phyloP scores from a whole-genome alignment of 1,140 invertebrate species.

The Phocides pigmalion region DNA sequence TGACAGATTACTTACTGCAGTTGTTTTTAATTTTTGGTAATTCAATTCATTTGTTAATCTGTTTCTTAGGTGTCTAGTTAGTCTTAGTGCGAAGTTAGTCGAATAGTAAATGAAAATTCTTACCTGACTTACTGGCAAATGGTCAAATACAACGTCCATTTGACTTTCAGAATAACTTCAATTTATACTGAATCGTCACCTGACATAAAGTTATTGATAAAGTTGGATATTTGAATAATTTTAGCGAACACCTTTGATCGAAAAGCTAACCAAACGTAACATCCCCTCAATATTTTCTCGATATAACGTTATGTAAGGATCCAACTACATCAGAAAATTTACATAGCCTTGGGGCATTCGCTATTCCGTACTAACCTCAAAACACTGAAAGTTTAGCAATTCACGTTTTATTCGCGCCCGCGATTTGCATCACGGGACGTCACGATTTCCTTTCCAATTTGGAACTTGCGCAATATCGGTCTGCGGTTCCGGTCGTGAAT shows the following conservation, averaged over 20 bases:
- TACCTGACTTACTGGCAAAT: too few relatives aligned
- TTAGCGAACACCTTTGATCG: slow-evolving; percentile 13
- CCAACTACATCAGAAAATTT: slow-evolving; percentile 15
- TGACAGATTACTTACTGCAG: too few relatives aligned
- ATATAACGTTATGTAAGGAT: slow-evolving; percentile 4
- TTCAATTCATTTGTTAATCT: too few relatives aligned
- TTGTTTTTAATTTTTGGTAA: too few relatives aligned
- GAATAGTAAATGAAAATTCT: too few relatives aligned
- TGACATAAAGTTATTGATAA: too few relatives aligned
- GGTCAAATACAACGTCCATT: too few relatives aligned
- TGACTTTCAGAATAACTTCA: too few relatives aligned
- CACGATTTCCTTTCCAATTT: slow-evolving; percentile 49
- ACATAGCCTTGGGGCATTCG: slow-evolving; percentile 16
- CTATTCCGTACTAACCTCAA: slow-evolving; percentile 41
- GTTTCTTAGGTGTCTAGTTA: too few relatives aligned
- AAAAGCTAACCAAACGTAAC: slow-evolving; percentile 12
- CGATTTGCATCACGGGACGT: slow-evolving; percentile 46
- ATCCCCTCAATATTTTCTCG: slow-evolving; percentile 12
- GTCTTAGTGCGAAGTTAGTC: too few relatives aligned
- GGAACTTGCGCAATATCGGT: slow-evolving; percentile 44
- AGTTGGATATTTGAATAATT: slow-evolving; percentile 14
- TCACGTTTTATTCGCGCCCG: slow-evolving; percentile 45
- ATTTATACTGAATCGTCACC: too few relatives aligned
- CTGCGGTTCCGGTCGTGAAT: background rate
- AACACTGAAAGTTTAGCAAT: slow-evolving; percentile 48